phyloP scores from a whole-genome alignment of 2,888 invertebrate species.

The Parnassius mnemosyne region DNA sequence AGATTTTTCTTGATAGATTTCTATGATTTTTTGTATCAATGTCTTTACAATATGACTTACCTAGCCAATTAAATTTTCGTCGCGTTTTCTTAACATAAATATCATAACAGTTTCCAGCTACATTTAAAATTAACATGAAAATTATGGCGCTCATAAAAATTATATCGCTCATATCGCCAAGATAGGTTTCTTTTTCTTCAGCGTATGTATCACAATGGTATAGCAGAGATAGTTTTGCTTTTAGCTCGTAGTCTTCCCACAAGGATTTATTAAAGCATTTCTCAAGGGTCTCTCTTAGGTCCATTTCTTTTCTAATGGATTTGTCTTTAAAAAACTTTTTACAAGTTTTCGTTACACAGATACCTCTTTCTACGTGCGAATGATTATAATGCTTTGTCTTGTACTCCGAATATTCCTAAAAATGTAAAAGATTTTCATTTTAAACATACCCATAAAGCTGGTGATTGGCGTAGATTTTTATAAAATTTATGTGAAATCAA shows the following conservation, averaged over 20 bases:
- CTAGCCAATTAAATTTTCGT: too few relatives aligned
- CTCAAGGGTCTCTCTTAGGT: constrained; percentile 36
- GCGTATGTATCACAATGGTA: constrained; percentile 21
- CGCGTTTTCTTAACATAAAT: too few relatives aligned
- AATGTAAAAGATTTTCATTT: not conserved
- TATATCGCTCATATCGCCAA: not conserved
- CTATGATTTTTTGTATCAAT: not conserved
- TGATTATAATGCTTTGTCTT: constrained; percentile 18
- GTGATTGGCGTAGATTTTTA: too few relatives aligned
- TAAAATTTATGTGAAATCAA: too few relatives aligned
- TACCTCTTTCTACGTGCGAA: constrained; percentile 16
- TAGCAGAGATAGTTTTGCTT: constrained; percentile 28
- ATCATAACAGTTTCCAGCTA: too few relatives aligned
- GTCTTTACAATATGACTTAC: not conserved
- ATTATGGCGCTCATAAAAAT: too few relatives aligned
- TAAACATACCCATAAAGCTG: not conserved
- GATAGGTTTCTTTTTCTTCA: not conserved
- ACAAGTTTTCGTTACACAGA: constrained; percentile 18
- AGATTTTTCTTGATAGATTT: too few relatives aligned
- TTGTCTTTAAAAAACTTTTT: constrained; percentile 11
- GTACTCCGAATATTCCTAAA: constrained; percentile 14
- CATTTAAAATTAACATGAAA: too few relatives aligned
- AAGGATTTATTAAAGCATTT: constrained; percentile 49
- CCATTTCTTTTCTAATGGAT: constrained; percentile 6
- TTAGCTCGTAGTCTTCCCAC: constrained; percentile 32